Evolutionary conservation across 2,888 invertebrate species (phyloP).

Genomic region (Sceliomorpha sp.): DNA sequence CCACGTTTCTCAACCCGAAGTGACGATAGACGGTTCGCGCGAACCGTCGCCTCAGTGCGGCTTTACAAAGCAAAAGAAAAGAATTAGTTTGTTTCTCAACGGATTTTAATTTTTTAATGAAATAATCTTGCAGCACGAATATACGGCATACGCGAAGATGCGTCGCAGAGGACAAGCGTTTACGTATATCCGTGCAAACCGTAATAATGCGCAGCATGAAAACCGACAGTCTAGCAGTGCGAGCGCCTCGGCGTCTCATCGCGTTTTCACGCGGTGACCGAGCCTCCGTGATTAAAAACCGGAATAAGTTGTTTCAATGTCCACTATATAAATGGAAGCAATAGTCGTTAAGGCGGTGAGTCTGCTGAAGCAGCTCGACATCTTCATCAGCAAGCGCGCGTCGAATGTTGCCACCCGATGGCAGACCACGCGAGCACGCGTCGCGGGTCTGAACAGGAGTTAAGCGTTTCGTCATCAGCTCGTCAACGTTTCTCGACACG

Average conservation of each 20-base stretch:
- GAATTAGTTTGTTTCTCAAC: conserved; percentile 77
- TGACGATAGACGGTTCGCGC: neutral
- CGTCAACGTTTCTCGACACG: conserved; percentile 10
- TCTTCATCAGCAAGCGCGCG: too few relatives aligned
- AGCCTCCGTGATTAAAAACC: conserved; percentile 81
- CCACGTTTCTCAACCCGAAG: too few relatives aligned
- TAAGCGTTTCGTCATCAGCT: conserved; percentile 12
- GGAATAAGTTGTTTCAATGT: conserved; percentile 81
- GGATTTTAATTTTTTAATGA: conserved; percentile 81
- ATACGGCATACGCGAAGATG: conserved; percentile 64
- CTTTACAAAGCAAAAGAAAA: conserved; percentile 72
- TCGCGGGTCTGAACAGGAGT: too few relatives aligned
- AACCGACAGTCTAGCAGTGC: conserved; percentile 81
- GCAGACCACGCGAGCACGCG: too few relatives aligned
- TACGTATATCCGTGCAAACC: conserved; percentile 76
- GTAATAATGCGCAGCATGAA: conserved; percentile 80
- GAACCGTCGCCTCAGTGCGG: conserved; percentile 61
- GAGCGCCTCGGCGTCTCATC: conserved; percentile 77
- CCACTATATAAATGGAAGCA: conserved; percentile 79
- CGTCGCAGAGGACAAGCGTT: conserved; percentile 61
- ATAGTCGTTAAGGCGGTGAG: conserved; percentile 77
- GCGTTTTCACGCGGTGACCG: conserved; percentile 78
- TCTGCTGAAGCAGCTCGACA: conserved; percentile 47
- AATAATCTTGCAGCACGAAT: conserved; percentile 79
- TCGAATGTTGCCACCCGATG: too few relatives aligned